Percentiles rank a stretch among this genome's conserved stretches.
These are phyloP conservation scores for Empis stercorea DNA, from an alignment of 2,888 invertebrate genomes.

Conservation along the genomic window DNA sequence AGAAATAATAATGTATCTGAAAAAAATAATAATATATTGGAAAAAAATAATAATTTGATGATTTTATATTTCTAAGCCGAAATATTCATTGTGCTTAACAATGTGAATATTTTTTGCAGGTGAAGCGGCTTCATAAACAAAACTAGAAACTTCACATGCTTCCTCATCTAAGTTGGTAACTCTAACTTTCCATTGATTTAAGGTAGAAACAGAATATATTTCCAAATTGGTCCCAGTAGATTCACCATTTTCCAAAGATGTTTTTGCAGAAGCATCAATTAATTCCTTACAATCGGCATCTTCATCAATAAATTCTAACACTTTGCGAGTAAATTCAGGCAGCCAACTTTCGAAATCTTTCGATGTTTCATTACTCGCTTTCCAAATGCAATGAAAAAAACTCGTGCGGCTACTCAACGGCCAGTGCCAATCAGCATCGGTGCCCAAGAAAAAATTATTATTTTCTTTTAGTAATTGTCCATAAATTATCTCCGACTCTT, in stretches of 20 bases:
- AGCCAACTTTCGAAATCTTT: neutral
- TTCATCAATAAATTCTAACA: neutral
- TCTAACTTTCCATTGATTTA: neutral
- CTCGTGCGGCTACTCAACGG: neutral
- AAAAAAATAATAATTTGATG: neutral
- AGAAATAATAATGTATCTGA: too few relatives aligned
- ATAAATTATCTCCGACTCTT: too few relatives aligned
- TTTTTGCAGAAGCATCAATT: neutral
- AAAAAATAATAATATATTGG: too few relatives aligned
- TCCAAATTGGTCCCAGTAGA: neutral
- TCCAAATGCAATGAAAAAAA: neutral
- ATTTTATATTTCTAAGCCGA: neutral
- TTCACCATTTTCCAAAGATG: neutral
- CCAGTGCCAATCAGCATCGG: neutral
- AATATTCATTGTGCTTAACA: neutral
- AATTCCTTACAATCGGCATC: neutral
- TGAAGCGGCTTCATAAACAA: neutral
- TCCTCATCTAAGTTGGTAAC: neutral
- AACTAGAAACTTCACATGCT: neutral
- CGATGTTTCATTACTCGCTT: neutral
- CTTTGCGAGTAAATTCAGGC: neutral
- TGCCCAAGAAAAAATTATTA: neutral
- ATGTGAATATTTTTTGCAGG: neutral
- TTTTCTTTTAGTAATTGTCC: too few relatives aligned
- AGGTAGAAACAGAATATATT: neutral